phyloP scores from a whole-genome alignment of 1,140 invertebrate species.

The Elysia chlorotica region DNA sequence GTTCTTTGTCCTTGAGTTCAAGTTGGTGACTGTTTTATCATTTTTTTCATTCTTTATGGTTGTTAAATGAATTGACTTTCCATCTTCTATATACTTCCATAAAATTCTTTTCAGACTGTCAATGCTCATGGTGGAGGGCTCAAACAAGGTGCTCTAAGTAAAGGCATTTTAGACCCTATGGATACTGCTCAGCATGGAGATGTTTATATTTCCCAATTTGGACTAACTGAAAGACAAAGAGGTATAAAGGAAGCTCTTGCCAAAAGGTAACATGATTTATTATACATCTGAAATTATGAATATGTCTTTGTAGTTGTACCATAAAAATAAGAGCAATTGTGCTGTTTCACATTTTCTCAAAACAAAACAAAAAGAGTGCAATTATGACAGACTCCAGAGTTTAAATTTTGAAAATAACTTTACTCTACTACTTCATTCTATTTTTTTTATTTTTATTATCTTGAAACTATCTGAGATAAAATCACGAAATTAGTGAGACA shows the following conservation, averaged over 20 bases:
- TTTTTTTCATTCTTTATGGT: too few relatives aligned
- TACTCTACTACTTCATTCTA: not conserved
- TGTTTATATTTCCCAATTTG: slow-evolving; percentile 46
- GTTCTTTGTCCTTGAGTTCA: too few relatives aligned
- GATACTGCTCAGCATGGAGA: slow-evolving; percentile 29
- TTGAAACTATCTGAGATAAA: too few relatives aligned
- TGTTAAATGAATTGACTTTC: too few relatives aligned
- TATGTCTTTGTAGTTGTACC: not conserved
- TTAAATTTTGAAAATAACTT: not conserved
- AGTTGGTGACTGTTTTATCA: too few relatives aligned
- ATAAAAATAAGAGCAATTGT: not conserved
- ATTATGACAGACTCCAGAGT: not conserved
- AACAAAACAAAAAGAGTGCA: not conserved
- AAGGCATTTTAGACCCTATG: slow-evolving; percentile 27
- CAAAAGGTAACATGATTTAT: slow-evolving; percentile 36
- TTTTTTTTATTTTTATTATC: not conserved
- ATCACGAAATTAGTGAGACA: too few relatives aligned
- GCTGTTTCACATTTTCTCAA: not conserved
- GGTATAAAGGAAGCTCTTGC: slow-evolving; percentile 41
- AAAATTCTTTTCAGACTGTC: not conserved
- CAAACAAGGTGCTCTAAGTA: slow-evolving; percentile 41
- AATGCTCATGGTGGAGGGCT: slow-evolving; percentile 20
- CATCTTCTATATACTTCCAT: too few relatives aligned
- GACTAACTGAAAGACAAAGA: slow-evolving; percentile 43
- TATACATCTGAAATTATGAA: too few relatives aligned